phyloP scores from a whole-genome alignment of 1,140 invertebrate species.

The Aradophagus sp. region DNA sequence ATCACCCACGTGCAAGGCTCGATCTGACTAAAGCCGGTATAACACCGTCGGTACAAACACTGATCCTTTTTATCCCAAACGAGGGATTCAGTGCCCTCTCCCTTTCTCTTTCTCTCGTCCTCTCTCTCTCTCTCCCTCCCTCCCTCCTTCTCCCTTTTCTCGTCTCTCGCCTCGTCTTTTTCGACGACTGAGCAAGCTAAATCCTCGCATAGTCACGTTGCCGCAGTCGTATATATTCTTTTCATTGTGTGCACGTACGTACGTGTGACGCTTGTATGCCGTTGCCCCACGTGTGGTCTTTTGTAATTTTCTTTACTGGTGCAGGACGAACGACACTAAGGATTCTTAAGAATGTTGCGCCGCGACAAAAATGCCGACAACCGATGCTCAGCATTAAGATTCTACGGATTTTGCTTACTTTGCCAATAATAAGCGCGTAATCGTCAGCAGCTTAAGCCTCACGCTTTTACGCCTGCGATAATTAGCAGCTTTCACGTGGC shows the following conservation, averaged over 20 bases:
- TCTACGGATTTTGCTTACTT: constrained; percentile 12
- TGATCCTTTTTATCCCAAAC: constrained; percentile 71
- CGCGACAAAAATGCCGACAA: constrained; percentile 42
- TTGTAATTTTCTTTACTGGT: constrained; percentile 66
- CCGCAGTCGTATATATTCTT: constrained; percentile 67
- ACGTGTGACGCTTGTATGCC: constrained; percentile 50
- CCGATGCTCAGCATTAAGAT: constrained; percentile 21
- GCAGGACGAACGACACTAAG: constrained; percentile 48
- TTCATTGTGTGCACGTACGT: constrained; percentile 57
- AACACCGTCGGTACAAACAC: constrained; percentile 61
- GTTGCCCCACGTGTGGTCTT: constrained; percentile 68
- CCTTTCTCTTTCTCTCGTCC: constrained; percentile 16
- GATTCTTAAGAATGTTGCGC: constrained; percentile 50
- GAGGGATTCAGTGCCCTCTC: constrained; percentile 66
- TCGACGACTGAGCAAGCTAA: constrained; percentile 58
- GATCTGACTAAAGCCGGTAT: constrained; percentile 32
- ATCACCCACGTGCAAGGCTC: constrained; percentile 63
- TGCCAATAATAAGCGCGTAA: constrained; percentile 33
- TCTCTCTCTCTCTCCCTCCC: constrained; percentile 7
- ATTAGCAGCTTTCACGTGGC: constrained; percentile 18
- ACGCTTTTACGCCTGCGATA: constrained; percentile 16
- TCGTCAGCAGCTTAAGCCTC: constrained; percentile 13
- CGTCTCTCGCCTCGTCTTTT: constrained; percentile 3
- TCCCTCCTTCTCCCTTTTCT: constrained; percentile 24
- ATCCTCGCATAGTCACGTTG: constrained; percentile 66